A percentile compares a stretch with the other conserved stretches of the same genome.
These are phyloP conservation scores for Entomyzon cyanotis DNA, from an alignment of 2,113 vertebrate genomes.

Conservation along the genomic window DNA sequence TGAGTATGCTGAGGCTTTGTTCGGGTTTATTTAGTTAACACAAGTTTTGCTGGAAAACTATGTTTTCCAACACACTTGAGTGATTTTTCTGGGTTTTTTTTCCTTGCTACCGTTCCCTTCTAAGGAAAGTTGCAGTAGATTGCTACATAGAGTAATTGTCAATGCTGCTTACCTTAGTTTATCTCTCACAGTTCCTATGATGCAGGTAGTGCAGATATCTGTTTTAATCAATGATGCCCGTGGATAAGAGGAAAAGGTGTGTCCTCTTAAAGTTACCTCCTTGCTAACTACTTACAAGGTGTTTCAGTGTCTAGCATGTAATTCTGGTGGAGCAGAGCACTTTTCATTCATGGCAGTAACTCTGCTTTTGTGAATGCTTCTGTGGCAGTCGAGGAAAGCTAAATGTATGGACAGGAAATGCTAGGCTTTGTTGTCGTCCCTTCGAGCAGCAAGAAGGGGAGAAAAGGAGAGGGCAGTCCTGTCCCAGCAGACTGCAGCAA, in stretches of 20 bases:
- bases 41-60: too few species aligned
- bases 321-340: background rate
- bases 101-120: background rate
- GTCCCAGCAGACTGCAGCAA: constrained; percentile 52
- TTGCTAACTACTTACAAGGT: background rate
- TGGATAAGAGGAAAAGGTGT: background rate
- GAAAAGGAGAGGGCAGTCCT: background rate
- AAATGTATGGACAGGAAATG: background rate
- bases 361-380: background rate
- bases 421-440: background rate
- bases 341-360: background rate
- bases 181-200: background rate
- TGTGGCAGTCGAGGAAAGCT: background rate
- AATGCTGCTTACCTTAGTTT: background rate
- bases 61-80: too few species aligned
- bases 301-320: background rate
- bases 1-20: too few species aligned
- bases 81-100: background rate
- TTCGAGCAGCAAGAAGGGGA: background rate
- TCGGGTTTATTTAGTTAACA: too few species aligned
- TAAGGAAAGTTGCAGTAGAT: background rate
- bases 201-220: background rate
- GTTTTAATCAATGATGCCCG: background rate
- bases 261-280: background rate
- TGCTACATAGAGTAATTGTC: background rate